Conservation (phyloP, 1,140 invertebrate species). For the Microvelia longipes region DNA sequence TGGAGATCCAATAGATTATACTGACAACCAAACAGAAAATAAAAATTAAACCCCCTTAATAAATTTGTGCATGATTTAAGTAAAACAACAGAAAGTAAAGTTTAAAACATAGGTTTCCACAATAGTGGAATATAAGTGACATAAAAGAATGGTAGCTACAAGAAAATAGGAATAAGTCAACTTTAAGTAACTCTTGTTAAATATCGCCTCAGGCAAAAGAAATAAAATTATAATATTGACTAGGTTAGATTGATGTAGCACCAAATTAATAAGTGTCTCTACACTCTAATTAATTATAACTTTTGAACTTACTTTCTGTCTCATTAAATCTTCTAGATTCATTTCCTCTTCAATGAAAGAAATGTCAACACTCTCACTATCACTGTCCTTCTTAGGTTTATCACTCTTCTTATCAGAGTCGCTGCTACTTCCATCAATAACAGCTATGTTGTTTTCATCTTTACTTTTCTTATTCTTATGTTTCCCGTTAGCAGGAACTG, state of each 20-base stretch:
- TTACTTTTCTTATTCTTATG: constrained; percentile 22
- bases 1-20: too few species aligned
- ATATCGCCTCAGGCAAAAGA: too few species aligned
- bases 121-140: too few species aligned
- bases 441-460: constrained; percentile 7
- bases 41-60: too few species aligned
- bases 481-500: constrained; percentile 24
- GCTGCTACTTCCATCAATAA: constrained; percentile 31
- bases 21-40: too few species aligned
- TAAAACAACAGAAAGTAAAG: too few species aligned
- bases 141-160: too few species aligned
- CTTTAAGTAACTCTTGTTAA: too few species aligned
- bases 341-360: constrained; percentile 67
- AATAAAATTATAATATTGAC: not conserved
- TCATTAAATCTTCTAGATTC: constrained; percentile 74
- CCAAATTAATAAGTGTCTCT: not conserved
- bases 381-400: constrained; percentile 45
- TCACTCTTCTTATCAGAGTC: constrained; percentile 52
- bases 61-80: too few species aligned
- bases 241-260: too few species aligned
- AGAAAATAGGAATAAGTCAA: too few species aligned
- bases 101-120: too few species aligned
- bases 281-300: not conserved
- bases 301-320: constrained; percentile 49
- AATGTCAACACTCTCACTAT: constrained; percentile 53